Evolutionary conservation across 2,888 invertebrate species (phyloP), one percentile per base, ranked within the genome.

Genomic region (Brassicogethes aeneus): DNA sequence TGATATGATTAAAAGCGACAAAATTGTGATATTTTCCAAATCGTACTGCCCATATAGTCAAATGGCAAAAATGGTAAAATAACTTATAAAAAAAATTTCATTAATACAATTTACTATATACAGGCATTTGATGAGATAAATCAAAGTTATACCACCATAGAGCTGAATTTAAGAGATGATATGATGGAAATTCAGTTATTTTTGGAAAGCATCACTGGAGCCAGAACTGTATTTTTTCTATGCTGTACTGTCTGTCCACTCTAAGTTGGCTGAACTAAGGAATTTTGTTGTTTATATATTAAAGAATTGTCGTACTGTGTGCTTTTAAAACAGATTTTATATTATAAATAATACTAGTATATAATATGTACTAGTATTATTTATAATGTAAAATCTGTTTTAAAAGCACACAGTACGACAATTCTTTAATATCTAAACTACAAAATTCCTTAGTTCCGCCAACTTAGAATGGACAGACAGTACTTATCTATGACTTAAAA

Each of bases 21-120:
- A 32, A 13, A 13, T 32, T 12, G 32, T 32, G 10, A 32, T 32
- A 32, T 32, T 32, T 32, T 32, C 32, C 5, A 32, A 32, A 32
- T 10, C 14, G 3, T 32, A 32, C 12, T 32, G 32, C 12, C 32
- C 32, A 10, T 32, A 12, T 12, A 12, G 32, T 12, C 5, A 12
- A 5, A 10, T 32, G 32, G 32, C 14, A 8, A 32, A 32, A 32
- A 8, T 3, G 23, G 23, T 23, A 23, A 5, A 7, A 23, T 23
- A 23, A 5, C 5, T 5, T 23, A 7, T 7, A 23, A 7, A 23
- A 5, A 23, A 7, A 23, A 23, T 23, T 10, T 23, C 23, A 10
- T 23, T 7, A 5, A 23, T 23, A 23, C 5, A 7, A 23, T 23
- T 23, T 7, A 23, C 5, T 23, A 7, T 23, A n/a, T n/a, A n/a